A percentile compares a stretch with the other conserved stretches of the same genome.
Conservation (phyloP, 2,888 invertebrate genomes). For the Micropterix aruncella region DNA sequence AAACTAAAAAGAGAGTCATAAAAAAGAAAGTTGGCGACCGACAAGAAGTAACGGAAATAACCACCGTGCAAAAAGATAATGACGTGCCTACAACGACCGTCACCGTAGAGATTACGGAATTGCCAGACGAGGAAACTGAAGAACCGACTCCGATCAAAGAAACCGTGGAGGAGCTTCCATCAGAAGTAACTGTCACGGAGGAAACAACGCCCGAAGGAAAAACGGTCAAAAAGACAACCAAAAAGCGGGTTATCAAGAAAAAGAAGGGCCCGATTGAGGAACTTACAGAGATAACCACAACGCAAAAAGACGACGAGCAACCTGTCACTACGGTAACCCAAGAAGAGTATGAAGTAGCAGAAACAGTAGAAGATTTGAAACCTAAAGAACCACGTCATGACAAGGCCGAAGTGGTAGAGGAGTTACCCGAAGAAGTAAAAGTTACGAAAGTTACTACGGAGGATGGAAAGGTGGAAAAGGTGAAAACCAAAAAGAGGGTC, state of each 20-base stretch:
- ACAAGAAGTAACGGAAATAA: slow-evolving; percentile 16
- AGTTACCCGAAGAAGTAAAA: slow-evolving; percentile 16
- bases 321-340: slow-evolving; percentile 15
- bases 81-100: slow-evolving; percentile 7
- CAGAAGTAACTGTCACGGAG: no score
- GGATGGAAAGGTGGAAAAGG: slow-evolving; percentile 14
- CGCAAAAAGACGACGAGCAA: slow-evolving; percentile 17
- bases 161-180: no score
- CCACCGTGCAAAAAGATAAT: slow-evolving; percentile 17
- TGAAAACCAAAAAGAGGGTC: slow-evolving; percentile 12
- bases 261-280: slow-evolving; percentile 23
- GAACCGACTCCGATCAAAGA: no score
- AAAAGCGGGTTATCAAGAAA: slow-evolving; percentile 25
- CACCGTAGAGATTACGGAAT: slow-evolving; percentile 6
- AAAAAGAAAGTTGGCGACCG: slow-evolving; percentile 12
- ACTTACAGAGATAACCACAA: slow-evolving; percentile 27
- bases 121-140: no score
- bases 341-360: no score
- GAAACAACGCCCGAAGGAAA: no score
- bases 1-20: slow-evolving; percentile 12
- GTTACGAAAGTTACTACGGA: slow-evolving; percentile 9
- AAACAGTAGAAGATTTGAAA: no score
- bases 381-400: slow-evolving; percentile 7
- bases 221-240: no score
- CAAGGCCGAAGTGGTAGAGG: slow-evolving; percentile 13